A percentile compares a stretch with the other conserved stretches of the same genome.
Evolutionary conservation across 1,140 invertebrate species (phyloP).

Genomic region (Holcopasites calliopsidis): DNA sequence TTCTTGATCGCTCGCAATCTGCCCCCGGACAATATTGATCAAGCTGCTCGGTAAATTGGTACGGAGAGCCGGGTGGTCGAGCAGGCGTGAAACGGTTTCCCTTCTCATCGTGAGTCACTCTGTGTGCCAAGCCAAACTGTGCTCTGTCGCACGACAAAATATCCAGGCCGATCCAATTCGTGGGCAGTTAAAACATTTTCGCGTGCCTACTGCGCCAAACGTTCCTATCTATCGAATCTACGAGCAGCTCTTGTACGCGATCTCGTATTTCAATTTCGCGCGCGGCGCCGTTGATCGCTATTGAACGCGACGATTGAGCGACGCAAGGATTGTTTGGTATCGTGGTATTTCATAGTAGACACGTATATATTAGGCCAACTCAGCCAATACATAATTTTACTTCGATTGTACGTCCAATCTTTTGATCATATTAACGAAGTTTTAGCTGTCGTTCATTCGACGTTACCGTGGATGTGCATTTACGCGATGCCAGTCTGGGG

Average conservation of each 20-base stretch:
- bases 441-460: too few species aligned
- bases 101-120: slow-evolving; percentile 35
- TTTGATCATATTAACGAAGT: too few species aligned
- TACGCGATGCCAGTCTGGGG: not conserved
- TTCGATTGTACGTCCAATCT: too few species aligned
- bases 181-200: too few species aligned
- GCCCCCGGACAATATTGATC: slow-evolving; percentile 63
- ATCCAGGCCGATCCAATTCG: not conserved
- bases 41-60: slow-evolving; percentile 58
- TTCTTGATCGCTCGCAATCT: not conserved
- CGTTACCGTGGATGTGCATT: too few species aligned
- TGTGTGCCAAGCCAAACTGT: slow-evolving; percentile 3
- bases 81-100: slow-evolving; percentile 30
- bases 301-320: too few species aligned
- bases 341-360: too few species aligned
- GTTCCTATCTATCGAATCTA: slow-evolving; percentile 14
- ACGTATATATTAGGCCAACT: too few species aligned
- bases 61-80: slow-evolving; percentile 38
- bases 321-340: too few species aligned
- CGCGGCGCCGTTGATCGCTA: too few species aligned
- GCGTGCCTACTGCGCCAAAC: slow-evolving; percentile 16
- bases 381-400: too few species aligned
- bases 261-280: not conserved
- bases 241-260: not conserved
- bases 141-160: slow-evolving; percentile 8